Conservation (phyloP, 2,113 vertebrate genomes). For the Burhinus oedicnemus region DNA sequence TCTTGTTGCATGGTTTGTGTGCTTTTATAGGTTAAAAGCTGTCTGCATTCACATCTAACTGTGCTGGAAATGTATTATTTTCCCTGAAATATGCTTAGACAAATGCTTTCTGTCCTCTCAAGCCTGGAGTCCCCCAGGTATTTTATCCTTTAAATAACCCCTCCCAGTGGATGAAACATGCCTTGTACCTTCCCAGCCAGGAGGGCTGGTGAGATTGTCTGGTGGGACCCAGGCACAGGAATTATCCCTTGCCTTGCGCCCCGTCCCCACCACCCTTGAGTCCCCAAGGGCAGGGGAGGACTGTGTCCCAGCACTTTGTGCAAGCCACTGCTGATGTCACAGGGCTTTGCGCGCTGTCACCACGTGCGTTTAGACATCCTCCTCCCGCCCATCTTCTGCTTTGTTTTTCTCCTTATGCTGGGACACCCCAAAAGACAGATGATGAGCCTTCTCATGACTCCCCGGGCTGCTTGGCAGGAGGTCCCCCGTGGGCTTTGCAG, state of each 20-base stretch:
- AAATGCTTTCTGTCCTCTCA: not conserved
- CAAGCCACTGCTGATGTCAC: not conserved
- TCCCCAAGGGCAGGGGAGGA: not conserved
- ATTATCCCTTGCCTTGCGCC: not conserved
- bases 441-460: not conserved
- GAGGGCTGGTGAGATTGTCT: not conserved
- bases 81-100: constrained; percentile 4
- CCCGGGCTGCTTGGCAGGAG: not conserved
- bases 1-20: not conserved
- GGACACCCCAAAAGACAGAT: not conserved
- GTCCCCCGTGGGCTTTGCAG: not conserved
- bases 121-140: not conserved
- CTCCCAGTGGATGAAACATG: not conserved
- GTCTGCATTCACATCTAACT: not conserved
- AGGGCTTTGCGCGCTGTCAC: not conserved
- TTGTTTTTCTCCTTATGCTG: not conserved
- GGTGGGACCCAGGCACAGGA: not conserved
- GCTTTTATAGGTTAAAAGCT: constrained; percentile 18
- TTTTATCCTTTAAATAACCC: not conserved
- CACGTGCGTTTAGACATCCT: not conserved
- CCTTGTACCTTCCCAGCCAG: not conserved
- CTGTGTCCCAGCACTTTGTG: not conserved
- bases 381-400: not conserved
- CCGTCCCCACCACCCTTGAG: not conserved
- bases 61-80: constrained; percentile 4